phyloP scores from a whole-genome alignment of 2,888 invertebrate species.

The Plebejus anna region DNA sequence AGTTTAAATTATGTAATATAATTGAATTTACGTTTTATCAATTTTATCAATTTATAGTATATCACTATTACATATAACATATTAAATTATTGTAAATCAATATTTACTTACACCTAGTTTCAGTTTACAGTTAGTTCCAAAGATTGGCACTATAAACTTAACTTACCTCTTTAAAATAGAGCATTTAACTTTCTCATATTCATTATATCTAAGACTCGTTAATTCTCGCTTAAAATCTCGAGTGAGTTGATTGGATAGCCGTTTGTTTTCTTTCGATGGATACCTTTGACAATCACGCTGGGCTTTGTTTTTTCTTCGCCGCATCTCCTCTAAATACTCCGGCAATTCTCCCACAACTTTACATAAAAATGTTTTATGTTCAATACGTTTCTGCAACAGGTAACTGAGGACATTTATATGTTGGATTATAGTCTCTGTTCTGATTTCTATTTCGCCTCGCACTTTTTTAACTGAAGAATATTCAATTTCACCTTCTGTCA shows the following conservation, averaged over 20 bases:
- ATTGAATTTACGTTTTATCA: too few relatives aligned
- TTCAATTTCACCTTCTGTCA: not conserved
- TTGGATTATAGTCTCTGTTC: not conserved
- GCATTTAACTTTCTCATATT: not conserved
- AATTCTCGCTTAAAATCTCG: not conserved
- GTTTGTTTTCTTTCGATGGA: not conserved
- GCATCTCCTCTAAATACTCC: not conserved
- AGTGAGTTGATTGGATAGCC: not conserved
- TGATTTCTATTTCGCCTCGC: not conserved
- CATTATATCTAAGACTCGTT: not conserved
- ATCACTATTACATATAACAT: not conserved
- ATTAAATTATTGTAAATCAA: not conserved
- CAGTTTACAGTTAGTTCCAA: not conserved
- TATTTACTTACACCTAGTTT: not conserved
- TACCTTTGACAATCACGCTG: not conserved
- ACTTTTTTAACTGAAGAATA: not conserved
- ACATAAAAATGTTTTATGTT: not conserved
- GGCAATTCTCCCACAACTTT: not conserved
- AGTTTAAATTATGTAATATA: too few relatives aligned
- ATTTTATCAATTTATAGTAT: too few relatives aligned
- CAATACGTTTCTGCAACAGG: not conserved
- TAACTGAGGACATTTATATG: not conserved
- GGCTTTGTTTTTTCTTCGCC: not conserved
- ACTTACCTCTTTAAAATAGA: not conserved
- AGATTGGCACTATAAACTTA: not conserved